These are phyloP conservation scores for Drosophila insularis DNA, from an alignment of 1,140 invertebrate genomes.

Conservation along the genomic window DNA sequence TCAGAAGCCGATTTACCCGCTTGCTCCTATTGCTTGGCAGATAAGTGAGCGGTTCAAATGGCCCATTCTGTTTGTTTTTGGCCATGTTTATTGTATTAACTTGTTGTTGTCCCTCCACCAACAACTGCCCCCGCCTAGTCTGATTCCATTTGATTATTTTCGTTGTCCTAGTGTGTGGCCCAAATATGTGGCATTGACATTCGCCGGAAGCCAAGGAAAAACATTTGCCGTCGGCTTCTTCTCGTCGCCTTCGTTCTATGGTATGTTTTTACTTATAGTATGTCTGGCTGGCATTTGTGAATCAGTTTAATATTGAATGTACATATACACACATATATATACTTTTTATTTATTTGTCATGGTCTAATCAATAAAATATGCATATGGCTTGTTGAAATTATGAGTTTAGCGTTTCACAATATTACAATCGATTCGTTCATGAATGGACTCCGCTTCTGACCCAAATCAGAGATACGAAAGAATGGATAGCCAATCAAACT, in stretches of 20 bases:
- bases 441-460: background rate
- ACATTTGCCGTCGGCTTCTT: conserved; percentile 73
- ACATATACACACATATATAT: conserved; percentile 3
- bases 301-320: conserved; percentile 42
- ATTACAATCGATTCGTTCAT: background rate
- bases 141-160: conserved; percentile 11
- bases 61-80: conserved; percentile 14
- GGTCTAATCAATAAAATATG: conserved; percentile 33
- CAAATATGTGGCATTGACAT: conserved; percentile 78
- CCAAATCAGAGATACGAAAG: too few relatives aligned
- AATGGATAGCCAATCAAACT: too few relatives aligned
- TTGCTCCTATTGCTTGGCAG: conserved; percentile 23
- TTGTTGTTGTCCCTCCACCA: background rate
- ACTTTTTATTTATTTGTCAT: conserved; percentile 31
- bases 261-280: conserved; percentile 1
- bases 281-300: conserved; percentile 58
- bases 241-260: conserved; percentile 38
- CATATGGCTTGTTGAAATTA: conserved; percentile 28
- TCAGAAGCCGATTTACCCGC: conserved; percentile 45
- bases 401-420: conserved; percentile 3
- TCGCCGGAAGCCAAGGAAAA: conserved; percentile 76
- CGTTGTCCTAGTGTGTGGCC: conserved; percentile 38
- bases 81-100: conserved; percentile 18
- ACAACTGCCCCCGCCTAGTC: background rate
- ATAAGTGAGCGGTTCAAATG: conserved; percentile 7